Percentiles rank a stretch among this genome's conserved stretches.
Conservation (phyloP, 1,140 invertebrate genomes). For the Contarinia nasturtii region DNA sequence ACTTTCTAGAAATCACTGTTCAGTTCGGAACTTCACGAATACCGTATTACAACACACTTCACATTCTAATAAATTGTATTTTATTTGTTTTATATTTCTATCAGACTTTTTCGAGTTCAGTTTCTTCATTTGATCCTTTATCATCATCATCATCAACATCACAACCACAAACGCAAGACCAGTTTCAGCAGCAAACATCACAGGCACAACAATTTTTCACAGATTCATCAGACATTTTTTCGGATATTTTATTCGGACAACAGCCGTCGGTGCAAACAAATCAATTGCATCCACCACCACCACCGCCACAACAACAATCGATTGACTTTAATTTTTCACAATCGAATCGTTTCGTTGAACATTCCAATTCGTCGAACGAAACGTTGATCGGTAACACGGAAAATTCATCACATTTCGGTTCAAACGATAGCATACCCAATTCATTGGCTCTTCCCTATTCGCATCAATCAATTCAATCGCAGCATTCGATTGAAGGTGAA, state of each 20-base stretch:
- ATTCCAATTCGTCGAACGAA: conserved; percentile 8
- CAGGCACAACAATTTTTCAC: too few relatives aligned
- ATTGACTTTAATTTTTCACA: conserved; percentile 16
- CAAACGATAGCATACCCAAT: conserved; percentile 5
- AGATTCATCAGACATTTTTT: conserved; percentile 3
- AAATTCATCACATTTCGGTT: conserved; percentile 19
- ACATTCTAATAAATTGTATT: not conserved
- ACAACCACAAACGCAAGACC: conserved; percentile 1
- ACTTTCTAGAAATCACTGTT: not conserved
- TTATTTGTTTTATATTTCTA: conserved; percentile 10
- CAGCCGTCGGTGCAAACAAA: not conserved
- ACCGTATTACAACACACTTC: not conserved
- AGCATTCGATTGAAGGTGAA: conserved; percentile 10
- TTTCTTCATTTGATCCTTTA: conserved; percentile 22
- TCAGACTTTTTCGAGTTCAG: conserved; percentile 23
- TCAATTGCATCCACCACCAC: conserved; percentile 9
- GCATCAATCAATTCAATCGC: conserved; percentile 23
- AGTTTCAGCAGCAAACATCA: conserved; percentile 10
- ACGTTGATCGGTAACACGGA: conserved; percentile 9
- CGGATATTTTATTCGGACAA: conserved; percentile 1
- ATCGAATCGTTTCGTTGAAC: conserved; percentile 18
- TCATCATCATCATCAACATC: conserved; percentile 15
- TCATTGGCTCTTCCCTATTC: conserved; percentile 6
- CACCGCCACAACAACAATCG: conserved; percentile 8
- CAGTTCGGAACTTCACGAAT: not conserved